Evolutionary conservation across 2,888 invertebrate species (phyloP).

Genomic region (Rhingia campestris): DNA sequence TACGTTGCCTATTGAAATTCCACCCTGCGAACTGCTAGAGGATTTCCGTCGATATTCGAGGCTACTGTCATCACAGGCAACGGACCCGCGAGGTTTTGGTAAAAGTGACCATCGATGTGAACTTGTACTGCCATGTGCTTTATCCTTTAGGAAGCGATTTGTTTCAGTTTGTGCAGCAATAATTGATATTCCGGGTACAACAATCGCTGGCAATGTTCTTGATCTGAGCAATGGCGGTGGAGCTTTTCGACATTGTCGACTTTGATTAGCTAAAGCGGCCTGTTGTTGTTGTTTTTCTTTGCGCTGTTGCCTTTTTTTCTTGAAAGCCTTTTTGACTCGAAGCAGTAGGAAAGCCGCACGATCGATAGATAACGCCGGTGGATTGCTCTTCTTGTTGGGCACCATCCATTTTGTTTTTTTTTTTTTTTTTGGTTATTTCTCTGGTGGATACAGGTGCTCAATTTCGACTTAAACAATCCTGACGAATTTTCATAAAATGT

Average conservation of each 20-base stretch:
- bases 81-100: slow-evolving; percentile 82
- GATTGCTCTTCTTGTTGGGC: slow-evolving; percentile 79
- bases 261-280: slow-evolving; percentile 84
- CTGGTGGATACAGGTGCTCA: neutral
- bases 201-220: slow-evolving; percentile 93
- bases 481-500: slow-evolving; percentile 5
- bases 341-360: slow-evolving; percentile 94
- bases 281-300: slow-evolving; percentile 90
- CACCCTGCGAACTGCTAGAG: slow-evolving; percentile 80
- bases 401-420: slow-evolving; percentile 78
- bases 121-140: slow-evolving; percentile 70
- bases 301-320: slow-evolving; percentile 93
- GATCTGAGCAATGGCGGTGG: slow-evolving; percentile 92
- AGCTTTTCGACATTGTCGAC: slow-evolving; percentile 83
- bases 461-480: slow-evolving; percentile 1
- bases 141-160: slow-evolving; percentile 84
- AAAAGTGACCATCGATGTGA: slow-evolving; percentile 80
- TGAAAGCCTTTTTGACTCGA: slow-evolving; percentile 94
- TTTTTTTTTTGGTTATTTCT: neutral
- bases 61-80: slow-evolving; percentile 82
- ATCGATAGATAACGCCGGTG: slow-evolving; percentile 90
- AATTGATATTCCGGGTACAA: slow-evolving; percentile 92
- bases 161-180: slow-evolving; percentile 91
- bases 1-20: slow-evolving; percentile 63
- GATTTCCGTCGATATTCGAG: slow-evolving; percentile 82